These are phyloP conservation scores for Dexiosoma caninum DNA, from an alignment of 2,888 invertebrate genomes.

Conservation along the genomic window DNA sequence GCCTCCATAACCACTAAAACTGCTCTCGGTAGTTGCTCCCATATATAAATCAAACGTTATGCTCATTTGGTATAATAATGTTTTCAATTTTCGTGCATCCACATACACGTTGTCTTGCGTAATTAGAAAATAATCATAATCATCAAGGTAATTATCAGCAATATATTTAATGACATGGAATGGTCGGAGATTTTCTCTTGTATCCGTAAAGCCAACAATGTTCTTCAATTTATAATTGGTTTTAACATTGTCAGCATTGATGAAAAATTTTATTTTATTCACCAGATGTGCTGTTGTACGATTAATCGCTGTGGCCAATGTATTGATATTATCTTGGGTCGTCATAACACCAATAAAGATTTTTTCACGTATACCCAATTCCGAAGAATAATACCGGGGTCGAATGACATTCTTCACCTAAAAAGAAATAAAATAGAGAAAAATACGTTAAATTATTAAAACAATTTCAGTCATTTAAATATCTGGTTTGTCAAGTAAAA, in stretches of 20 bases:
- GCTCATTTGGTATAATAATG: conserved; percentile 87
- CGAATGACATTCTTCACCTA: conserved; percentile 83
- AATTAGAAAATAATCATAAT: conserved; percentile 95
- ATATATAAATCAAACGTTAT: conserved; percentile 91
- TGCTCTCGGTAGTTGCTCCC: conserved; percentile 80
- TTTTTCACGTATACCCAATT: conserved; percentile 94
- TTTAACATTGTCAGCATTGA: conserved; percentile 80
- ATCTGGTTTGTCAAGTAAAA: too few species aligned
- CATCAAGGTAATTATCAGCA: conserved; percentile 91
- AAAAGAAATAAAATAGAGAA: conserved; percentile 43
- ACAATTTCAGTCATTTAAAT: too few species aligned
- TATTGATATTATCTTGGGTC: conserved; percentile 84
- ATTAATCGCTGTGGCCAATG: conserved; percentile 90
- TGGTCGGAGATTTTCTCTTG: conserved; percentile 85
- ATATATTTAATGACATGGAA: conserved; percentile 94
- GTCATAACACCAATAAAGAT: conserved; percentile 92
- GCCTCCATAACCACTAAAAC: conserved; percentile 74
- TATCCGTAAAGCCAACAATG: conserved; percentile 93
- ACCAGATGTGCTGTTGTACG: conserved; percentile 90
- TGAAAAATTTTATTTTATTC: conserved; percentile 90
- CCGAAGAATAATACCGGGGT: conserved; percentile 96
- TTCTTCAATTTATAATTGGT: conserved; percentile 81
- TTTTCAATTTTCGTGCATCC: conserved; percentile 86
- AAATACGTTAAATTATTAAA: too few species aligned
- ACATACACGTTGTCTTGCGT: conserved; percentile 91